Evolutionary conservation across 2,113 vertebrate species (phyloP), one percentile per base, ranked within the genome.

Genomic region (Helogale parvula): DNA sequence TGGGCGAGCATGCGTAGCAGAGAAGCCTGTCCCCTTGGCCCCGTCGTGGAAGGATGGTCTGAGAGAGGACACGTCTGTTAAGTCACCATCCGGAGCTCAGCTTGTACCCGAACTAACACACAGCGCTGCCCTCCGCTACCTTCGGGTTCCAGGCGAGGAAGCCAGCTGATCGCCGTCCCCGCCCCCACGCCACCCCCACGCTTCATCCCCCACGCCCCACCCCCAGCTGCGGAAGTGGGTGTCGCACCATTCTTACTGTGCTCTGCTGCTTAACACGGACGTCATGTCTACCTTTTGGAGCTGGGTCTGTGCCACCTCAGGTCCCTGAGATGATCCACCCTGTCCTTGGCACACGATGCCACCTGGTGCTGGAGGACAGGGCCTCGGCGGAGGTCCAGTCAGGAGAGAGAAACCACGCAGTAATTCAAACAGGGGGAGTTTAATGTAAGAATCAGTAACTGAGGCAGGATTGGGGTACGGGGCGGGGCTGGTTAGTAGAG

Each of bases 381-480:
- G 50, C 50, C 50, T 50, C 50, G 50, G 50, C 25, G 21, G 85
- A 79, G 9, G 11, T n/a, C 83, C 16, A 13, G 7, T 9, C n/a
- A 54, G 2, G 57, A 81, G 84, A 65, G 13, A 41, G 72, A 60
- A 76, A 16, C 29, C 47, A 16, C 50, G 16, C 13, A 3, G 25
- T 21, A 50, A 60, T 47, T 31, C 66, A 25, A 71, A 23, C 50
- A 50, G 50, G 50, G 50, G 50, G 45, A 47, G 45, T 47, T 47
- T 47, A 47, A 47, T 4, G 10, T 47, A 47, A 47, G 45, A 47
- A 47, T 47, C 45, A 47, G 45, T 47, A 47, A 47, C 45, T 47
- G 45, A 9, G 21, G 63, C 63, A 45, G 60, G 57, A 2, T 14
- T 3, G 19, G 35, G 17, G 4, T 57, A 4, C 0, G 0, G 72